A percentile compares a stretch with the other conserved stretches of the same genome.
phyloP scores from a whole-genome alignment of 1,140 invertebrate genomes.

The Xylocopa sonorina region DNA sequence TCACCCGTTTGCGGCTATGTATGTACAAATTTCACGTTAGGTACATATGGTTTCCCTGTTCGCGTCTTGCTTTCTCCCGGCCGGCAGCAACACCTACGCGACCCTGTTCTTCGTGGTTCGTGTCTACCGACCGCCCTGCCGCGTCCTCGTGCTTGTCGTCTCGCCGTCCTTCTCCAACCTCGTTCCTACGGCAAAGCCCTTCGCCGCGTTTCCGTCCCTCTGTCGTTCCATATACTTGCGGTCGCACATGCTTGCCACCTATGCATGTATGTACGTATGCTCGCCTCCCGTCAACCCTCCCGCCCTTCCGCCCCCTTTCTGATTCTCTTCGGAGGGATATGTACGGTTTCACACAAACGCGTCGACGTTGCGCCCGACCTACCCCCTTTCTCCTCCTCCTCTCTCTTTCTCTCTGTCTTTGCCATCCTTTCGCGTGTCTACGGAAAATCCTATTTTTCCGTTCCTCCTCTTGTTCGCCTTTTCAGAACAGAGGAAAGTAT shows the following conservation, averaged over 20 bases:
- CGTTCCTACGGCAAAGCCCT: not conserved
- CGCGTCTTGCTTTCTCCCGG: constrained; percentile 16
- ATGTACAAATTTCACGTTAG: constrained; percentile 49
- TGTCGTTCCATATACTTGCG: constrained; percentile 27
- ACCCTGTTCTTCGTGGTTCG: constrained; percentile 14
- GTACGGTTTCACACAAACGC: constrained; percentile 29
- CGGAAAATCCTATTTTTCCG: not conserved
- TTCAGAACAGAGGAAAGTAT: not conserved
- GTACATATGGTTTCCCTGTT: constrained; percentile 46
- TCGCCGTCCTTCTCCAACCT: not conserved
- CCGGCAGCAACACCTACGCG: constrained; percentile 20
- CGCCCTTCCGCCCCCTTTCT: not conserved
- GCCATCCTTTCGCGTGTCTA: not conserved
- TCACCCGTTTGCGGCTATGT: constrained; percentile 32
- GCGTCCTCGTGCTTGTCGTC: too few relatives aligned
- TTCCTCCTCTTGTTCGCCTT: not conserved
- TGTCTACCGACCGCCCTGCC: not conserved
- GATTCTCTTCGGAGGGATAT: constrained; percentile 19
- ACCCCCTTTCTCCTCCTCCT: not conserved
- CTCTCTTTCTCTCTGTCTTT: not conserved
- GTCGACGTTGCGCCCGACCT: not conserved
- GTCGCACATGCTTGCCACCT: constrained; percentile 4
- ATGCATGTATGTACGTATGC: too few relatives aligned
- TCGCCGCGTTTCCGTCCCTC: not conserved
- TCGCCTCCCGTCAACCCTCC: not conserved